Evolutionary conservation across 2,888 invertebrate genomes (phyloP).

Genomic region (Diogma glabrata): DNA sequence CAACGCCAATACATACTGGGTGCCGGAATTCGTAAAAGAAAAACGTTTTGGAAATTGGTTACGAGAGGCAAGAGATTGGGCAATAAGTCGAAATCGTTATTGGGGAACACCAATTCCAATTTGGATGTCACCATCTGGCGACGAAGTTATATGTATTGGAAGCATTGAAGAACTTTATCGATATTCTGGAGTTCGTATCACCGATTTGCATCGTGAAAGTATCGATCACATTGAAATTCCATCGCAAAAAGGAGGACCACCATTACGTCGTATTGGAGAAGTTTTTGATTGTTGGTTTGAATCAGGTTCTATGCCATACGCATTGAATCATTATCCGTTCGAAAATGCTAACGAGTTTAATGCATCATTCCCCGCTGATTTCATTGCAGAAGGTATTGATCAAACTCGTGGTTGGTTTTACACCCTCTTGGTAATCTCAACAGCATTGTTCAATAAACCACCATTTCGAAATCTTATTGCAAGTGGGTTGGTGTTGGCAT

Average conservation of each 20-base stretch:
- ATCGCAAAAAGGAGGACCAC: slow-evolving; percentile 72
- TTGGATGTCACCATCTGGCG: slow-evolving; percentile 85
- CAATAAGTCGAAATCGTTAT: slow-evolving; percentile 92
- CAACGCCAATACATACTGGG: slow-evolving; percentile 91
- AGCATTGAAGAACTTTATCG: slow-evolving; percentile 83
- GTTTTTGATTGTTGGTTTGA: slow-evolving; percentile 99
- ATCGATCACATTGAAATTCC: slow-evolving; percentile 91
- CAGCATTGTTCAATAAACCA: slow-evolving; percentile 87
- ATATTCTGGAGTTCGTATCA: slow-evolving; percentile 69
- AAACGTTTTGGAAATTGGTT: slow-evolving; percentile 99
- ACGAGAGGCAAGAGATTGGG: slow-evolving; percentile 95
- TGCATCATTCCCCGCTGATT: slow-evolving; percentile 92
- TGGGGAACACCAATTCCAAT: slow-evolving; percentile 99
- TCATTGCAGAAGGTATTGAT: slow-evolving; percentile 98
- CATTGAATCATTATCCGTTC: slow-evolving; percentile 93
- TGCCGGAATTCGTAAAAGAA: slow-evolving; percentile 95
- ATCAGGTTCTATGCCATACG: slow-evolving; percentile 98
- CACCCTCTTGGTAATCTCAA: slow-evolving; percentile 92
- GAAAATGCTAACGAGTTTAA: slow-evolving; percentile 81
- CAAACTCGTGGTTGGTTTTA: slow-evolving; percentile 99
- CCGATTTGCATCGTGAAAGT: slow-evolving; percentile 88
- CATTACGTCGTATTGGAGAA: slow-evolving; percentile 73
- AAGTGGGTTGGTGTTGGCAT: slow-evolving; percentile 90
- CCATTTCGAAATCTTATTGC: slow-evolving; percentile 97
- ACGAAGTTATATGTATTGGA: slow-evolving; percentile 89